phyloP scores from a whole-genome alignment of 2,888 invertebrate species.

The Polydrusus pterygomalis region DNA sequence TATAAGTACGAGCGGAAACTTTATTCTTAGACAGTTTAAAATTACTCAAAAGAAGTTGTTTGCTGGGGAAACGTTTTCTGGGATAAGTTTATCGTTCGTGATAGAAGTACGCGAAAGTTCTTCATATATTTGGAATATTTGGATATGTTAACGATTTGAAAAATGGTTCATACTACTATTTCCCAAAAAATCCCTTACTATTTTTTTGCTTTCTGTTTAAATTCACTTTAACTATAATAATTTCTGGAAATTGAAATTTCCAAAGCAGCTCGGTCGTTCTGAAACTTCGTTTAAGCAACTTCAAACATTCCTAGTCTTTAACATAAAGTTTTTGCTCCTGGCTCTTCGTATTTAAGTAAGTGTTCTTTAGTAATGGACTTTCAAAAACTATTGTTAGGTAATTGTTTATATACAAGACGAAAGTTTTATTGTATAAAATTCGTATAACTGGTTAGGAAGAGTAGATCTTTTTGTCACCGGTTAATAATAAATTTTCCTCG shows the following conservation, averaged over 20 bases:
- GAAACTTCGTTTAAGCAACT: slow-evolving; percentile 37
- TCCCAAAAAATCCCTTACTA: no score
- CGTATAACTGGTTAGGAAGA: no score
- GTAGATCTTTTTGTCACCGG: no score
- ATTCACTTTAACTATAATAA: neutral
- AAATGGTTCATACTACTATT: neutral
- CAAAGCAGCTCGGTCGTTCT: no score
- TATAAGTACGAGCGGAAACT: neutral
- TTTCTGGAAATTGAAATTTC: no score
- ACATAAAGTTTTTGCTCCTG: slow-evolving; percentile 39
- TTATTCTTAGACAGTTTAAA: neutral
- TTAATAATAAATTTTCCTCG: no score
- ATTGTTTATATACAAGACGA: slow-evolving; percentile 19
- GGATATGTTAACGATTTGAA: neutral
- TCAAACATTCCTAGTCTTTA: slow-evolving; percentile 19
- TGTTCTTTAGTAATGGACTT: slow-evolving; percentile 35
- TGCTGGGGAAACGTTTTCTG: neutral
- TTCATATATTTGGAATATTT: no score
- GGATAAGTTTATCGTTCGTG: neutral
- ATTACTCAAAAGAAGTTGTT: neutral
- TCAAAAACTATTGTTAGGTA: slow-evolving; percentile 39
- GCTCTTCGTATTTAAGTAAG: slow-evolving; percentile 36
- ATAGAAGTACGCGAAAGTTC: neutral
- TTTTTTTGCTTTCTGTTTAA: neutral
- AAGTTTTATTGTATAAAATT: no score